phyloP scores from a whole-genome alignment of 2,888 invertebrate genomes.

The Tiphia femorata region DNA sequence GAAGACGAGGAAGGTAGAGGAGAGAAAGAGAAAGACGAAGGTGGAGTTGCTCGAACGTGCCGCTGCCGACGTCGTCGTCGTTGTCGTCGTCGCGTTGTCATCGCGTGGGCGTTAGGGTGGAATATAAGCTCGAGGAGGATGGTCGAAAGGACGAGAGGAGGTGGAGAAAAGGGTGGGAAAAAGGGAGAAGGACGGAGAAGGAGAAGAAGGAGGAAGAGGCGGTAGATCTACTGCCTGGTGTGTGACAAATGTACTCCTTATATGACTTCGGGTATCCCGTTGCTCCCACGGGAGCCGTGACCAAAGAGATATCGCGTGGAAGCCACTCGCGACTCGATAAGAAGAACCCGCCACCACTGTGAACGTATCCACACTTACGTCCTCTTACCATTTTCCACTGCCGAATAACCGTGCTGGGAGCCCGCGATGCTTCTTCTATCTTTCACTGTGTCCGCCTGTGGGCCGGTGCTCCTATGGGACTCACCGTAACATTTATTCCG shows the following conservation, averaged over 20 bases:
- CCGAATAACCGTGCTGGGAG: neutral
- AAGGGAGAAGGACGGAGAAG: too few relatives aligned
- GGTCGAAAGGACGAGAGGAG: neutral
- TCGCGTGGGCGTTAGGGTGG: neutral
- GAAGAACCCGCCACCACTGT: conserved; percentile 11
- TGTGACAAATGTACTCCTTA: conserved; percentile 36
- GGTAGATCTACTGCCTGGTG: conserved; percentile 20
- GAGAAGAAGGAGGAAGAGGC: too few relatives aligned
- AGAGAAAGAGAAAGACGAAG: too few relatives aligned
- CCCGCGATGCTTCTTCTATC: neutral
- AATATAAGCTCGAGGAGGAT: conserved; percentile 3
- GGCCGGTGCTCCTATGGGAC: too few relatives aligned
- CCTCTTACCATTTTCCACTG: neutral
- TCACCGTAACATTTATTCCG: too few relatives aligned
- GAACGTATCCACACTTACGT: conserved; percentile 15
- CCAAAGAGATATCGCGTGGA: conserved; percentile 28
- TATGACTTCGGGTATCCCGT: conserved; percentile 23
- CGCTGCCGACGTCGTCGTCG: too few relatives aligned
- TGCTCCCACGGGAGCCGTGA: conserved; percentile 28
- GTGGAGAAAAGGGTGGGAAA: too few relatives aligned
- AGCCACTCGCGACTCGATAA: conserved; percentile 18
- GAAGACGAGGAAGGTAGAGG: too few relatives aligned
- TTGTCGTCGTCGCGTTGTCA: too few relatives aligned
- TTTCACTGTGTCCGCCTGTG: too few relatives aligned
- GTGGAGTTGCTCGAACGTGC: too few relatives aligned